Conservation (phyloP, 2,113 vertebrate genomes). For the Falco punctatus region DNA sequence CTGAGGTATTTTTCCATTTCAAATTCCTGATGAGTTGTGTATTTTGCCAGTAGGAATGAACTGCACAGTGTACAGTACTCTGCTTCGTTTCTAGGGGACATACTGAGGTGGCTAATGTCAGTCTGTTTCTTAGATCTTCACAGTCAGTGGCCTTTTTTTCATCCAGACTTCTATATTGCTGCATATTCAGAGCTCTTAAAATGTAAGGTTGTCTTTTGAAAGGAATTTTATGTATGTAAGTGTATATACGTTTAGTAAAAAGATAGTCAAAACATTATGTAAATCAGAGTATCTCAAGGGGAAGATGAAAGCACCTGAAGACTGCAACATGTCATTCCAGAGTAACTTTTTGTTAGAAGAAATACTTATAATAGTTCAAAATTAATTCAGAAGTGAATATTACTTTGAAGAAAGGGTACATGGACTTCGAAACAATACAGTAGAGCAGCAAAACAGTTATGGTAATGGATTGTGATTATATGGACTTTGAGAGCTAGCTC, state of each 20-base stretch:
- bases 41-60: slow-evolving; percentile 8
- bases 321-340: slow-evolving; percentile 12
- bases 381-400: slow-evolving; percentile 36
- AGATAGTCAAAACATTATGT: slow-evolving; percentile 63
- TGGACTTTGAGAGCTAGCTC: background rate
- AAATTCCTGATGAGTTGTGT: slow-evolving; percentile 19
- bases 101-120: slow-evolving; percentile 33
- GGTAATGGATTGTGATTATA: background rate
- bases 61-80: background rate
- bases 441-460: slow-evolving; percentile 18
- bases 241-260: background rate
- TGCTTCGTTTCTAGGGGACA: slow-evolving; percentile 45
- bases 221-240: background rate
- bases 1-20: background rate
- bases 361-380: slow-evolving; percentile 42
- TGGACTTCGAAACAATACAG: slow-evolving; percentile 19
- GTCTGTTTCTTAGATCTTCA: slow-evolving; percentile 57
- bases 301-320: slow-evolving; percentile 59
- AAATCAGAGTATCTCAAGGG: slow-evolving; percentile 65
- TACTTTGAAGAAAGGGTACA: slow-evolving; percentile 33
- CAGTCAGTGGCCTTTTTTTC: slow-evolving; percentile 37
- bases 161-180: slow-evolving; percentile 26
- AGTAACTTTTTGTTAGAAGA: slow-evolving; percentile 50
- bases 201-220: slow-evolving; percentile 28
- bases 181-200: slow-evolving; percentile 39